Percentiles rank a stretch among this genome's conserved stretches.
These are phyloP conservation scores for Saccopteryx bilineata DNA, from an alignment of 2,113 vertebrate species.

Conservation along the genomic window DNA sequence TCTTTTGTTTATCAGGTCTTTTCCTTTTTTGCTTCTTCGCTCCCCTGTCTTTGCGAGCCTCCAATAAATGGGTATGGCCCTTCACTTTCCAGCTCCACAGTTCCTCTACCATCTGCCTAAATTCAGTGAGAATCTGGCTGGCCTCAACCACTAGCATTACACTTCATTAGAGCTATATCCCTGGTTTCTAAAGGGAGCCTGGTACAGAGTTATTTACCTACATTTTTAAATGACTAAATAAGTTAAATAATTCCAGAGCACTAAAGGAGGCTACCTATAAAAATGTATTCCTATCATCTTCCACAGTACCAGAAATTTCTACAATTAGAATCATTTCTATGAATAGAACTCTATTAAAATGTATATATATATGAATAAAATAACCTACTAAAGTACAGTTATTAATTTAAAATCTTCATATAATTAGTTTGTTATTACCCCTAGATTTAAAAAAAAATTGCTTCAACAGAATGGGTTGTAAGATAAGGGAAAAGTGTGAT, in stretches of 20 bases:
- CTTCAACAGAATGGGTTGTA: background rate
- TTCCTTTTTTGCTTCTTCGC: too few species aligned
- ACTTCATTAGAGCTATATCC: background rate
- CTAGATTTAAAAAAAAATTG: background rate
- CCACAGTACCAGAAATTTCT: background rate
- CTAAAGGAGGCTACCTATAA: background rate
- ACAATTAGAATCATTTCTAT: slow-evolving; percentile 30
- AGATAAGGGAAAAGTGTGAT: background rate
- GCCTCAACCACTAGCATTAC: too few species aligned
- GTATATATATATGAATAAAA: slow-evolving; percentile 32
- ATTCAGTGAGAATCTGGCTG: too few species aligned
- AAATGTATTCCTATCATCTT: background rate
- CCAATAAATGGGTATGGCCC: too few species aligned
- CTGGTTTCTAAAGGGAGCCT: background rate
- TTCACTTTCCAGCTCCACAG: too few species aligned
- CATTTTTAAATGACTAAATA: slow-evolving; percentile 25
- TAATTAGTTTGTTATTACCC: background rate
- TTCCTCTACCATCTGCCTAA: too few species aligned
- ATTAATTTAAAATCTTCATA: slow-evolving; percentile 6
- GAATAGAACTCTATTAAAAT: slow-evolving; percentile 1
- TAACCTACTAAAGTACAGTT: background rate
- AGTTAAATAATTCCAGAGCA: slow-evolving; percentile 5
- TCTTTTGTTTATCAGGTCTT: too few species aligned
- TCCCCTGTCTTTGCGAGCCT: too few species aligned
- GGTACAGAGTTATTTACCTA: background rate